Evolutionary conservation across 2,113 vertebrate species (phyloP).

Genomic region (Theropithecus gelada): DNA sequence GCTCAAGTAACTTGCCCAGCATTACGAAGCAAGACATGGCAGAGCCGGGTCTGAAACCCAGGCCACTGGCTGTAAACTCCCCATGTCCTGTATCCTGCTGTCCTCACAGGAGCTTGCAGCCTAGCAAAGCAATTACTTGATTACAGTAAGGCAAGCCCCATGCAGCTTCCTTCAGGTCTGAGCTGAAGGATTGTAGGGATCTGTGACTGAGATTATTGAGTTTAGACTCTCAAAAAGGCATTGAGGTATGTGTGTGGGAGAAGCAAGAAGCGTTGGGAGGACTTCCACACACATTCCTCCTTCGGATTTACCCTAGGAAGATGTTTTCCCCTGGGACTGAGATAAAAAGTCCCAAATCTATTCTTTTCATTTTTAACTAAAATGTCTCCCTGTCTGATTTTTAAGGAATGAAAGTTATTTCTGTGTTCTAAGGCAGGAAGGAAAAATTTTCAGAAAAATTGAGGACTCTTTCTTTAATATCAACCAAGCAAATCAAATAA

Average conservation of each 20-base stretch:
- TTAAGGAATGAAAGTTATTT: not conserved
- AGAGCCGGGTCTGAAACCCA: not conserved
- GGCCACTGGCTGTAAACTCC: not conserved
- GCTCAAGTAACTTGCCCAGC: not conserved
- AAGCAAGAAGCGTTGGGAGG: not conserved
- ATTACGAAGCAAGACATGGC: not conserved
- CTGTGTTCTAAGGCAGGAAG: not conserved
- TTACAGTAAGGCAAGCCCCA: not conserved
- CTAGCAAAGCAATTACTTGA: not conserved
- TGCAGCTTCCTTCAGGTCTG: not conserved
- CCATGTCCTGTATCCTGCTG: not conserved
- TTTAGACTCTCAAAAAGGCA: not conserved
- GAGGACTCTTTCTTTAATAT: not conserved
- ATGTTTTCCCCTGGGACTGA: not conserved
- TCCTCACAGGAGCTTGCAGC: not conserved
- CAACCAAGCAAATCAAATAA: not conserved
- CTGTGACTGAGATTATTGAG: not conserved
- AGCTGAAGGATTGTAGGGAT: not conserved
- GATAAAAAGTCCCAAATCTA: not conserved
- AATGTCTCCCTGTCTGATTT: not conserved
- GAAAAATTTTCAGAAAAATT: constrained; percentile 3
- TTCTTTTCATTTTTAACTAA: constrained; percentile 25
- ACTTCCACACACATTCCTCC: not conserved
- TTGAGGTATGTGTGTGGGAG: not conserved
- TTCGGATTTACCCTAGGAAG: not conserved